phyloP scores from a whole-genome alignment of 1,140 invertebrate genomes.

The Euglossa dilemma region DNA sequence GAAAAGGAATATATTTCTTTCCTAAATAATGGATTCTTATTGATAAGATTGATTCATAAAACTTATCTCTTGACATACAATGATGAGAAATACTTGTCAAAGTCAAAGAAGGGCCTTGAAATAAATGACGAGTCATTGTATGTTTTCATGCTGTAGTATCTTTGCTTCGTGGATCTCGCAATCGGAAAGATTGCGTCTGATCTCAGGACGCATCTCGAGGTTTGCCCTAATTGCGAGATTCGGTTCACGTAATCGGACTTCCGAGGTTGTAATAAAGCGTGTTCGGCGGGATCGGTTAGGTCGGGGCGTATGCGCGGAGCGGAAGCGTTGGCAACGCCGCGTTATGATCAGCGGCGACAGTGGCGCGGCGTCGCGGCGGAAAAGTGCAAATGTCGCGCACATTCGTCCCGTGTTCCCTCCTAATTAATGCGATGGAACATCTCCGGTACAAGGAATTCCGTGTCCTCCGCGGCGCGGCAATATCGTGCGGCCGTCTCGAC shows the following conservation, averaged over 20 bases:
- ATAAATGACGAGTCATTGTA: too few relatives aligned
- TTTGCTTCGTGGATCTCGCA: too few relatives aligned
- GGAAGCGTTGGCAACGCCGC: background rate
- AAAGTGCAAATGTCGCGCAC: constrained; percentile 49
- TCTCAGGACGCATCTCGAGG: background rate
- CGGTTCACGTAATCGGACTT: background rate
- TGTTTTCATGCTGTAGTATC: too few relatives aligned
- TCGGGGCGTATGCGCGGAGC: background rate
- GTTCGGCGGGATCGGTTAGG: background rate
- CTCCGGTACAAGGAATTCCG: constrained; percentile 45
- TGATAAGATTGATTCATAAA: too few relatives aligned
- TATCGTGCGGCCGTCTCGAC: constrained; percentile 38
- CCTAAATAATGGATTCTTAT: too few relatives aligned
- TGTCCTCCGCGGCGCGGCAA: constrained; percentile 54
- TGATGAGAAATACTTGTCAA: too few relatives aligned
- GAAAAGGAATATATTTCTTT: too few relatives aligned
- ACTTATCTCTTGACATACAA: too few relatives aligned
- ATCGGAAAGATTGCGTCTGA: too few relatives aligned
- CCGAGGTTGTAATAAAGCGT: background rate
- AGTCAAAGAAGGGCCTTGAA: too few relatives aligned
- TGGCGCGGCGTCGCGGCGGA: background rate
- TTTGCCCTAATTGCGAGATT: background rate
- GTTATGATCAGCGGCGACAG: constrained; percentile 15
- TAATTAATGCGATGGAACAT: constrained; percentile 58
- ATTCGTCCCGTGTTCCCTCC: constrained; percentile 39